Evolutionary conservation across 2,113 vertebrate species (phyloP).

Genomic region (Sorex fumeus): DNA sequence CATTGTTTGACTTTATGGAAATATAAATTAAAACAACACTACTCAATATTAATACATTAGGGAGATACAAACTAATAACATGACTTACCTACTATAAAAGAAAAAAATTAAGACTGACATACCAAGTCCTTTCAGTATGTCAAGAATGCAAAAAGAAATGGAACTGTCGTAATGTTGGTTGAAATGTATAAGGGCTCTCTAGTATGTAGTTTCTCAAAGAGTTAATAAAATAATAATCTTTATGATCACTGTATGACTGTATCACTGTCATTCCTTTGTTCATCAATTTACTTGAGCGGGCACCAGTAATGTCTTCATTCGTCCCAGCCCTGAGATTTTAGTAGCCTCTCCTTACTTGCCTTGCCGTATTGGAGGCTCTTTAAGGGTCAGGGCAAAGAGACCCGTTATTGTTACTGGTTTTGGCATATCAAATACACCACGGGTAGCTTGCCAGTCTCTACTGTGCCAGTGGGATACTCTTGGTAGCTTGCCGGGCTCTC

Average conservation of each 20-base stretch:
- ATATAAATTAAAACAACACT: neutral
- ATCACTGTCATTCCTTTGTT: too few species aligned
- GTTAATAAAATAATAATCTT: neutral
- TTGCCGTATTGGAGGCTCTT: too few species aligned
- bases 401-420: too few species aligned
- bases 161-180: neutral
- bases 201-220: neutral
- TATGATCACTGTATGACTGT: neutral
- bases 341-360: too few species aligned
- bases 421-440: too few species aligned
- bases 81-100: neutral
- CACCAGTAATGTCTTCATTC: too few species aligned
- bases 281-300: too few species aligned
- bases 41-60: neutral
- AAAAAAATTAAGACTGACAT: neutral
- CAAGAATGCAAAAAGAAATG: neutral
- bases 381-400: too few species aligned
- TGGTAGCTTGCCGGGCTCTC: too few species aligned
- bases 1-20: neutral
- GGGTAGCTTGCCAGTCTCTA: too few species aligned
- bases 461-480: too few species aligned
- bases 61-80: neutral
- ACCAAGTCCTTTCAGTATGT: neutral
- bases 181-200: neutral
- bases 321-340: too few species aligned